These are phyloP conservation scores for Perdita meconis DNA, from an alignment of 2,888 invertebrate genomes.

Conservation along the genomic window DNA sequence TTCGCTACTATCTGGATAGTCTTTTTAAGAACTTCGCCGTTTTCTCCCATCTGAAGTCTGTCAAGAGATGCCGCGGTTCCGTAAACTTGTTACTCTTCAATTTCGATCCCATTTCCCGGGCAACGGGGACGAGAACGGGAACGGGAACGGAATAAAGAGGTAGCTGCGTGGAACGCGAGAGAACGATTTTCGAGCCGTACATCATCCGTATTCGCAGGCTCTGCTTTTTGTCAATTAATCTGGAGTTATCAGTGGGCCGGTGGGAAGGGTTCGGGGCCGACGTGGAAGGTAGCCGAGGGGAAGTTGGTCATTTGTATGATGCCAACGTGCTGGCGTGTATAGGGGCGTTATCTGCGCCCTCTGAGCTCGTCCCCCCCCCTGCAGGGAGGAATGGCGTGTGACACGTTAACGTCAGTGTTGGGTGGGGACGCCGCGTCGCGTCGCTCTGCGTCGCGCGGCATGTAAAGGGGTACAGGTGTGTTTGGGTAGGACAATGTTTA, in stretches of 20 bases:
- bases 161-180: conserved; percentile 18
- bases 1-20: not conserved
- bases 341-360: conserved; percentile 68
- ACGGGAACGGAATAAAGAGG: conserved; percentile 36
- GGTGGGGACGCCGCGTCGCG: not conserved
- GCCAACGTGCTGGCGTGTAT: conserved; percentile 65
- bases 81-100: conserved; percentile 41
- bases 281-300: conserved; percentile 42
- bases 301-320: conserved; percentile 75
- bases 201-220: conserved; percentile 60
- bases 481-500: conserved; percentile 69
- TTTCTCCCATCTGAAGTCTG: conserved; percentile 1
- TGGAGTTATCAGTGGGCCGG: conserved; percentile 66
- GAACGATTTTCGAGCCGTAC: conserved; percentile 52
- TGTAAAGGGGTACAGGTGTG: conserved; percentile 60
- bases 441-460: not conserved
- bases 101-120: conserved; percentile 23
- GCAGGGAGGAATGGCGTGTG: conserved; percentile 24
- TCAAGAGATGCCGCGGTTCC: not conserved
- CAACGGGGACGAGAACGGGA: conserved; percentile 25
- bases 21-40: conserved; percentile 1
- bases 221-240: conserved; percentile 76
- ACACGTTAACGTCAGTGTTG: conserved; percentile 45
- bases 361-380: conserved; percentile 26
- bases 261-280: conserved; percentile 13